Conservation (phyloP, 1,140 invertebrate genomes). For the Heliconius himera region DNA sequence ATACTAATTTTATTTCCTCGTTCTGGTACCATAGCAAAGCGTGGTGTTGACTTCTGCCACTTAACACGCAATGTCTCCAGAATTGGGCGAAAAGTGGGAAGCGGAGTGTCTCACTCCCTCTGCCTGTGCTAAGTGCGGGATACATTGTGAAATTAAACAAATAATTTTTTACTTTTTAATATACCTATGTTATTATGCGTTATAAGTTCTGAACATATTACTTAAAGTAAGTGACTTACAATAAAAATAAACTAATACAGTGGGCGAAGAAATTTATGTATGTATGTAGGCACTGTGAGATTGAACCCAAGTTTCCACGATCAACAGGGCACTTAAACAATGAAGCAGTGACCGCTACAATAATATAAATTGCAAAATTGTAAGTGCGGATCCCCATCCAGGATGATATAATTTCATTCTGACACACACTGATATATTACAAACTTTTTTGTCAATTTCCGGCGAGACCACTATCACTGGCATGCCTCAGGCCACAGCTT, state of each 20-base stretch:
- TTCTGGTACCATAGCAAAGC: too few relatives aligned
- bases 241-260: neutral
- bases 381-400: constrained; percentile 22
- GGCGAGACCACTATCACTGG: constrained; percentile 16
- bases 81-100: too few relatives aligned
- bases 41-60: too few relatives aligned
- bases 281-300: neutral
- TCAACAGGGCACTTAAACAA: constrained; percentile 36
- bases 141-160: too few relatives aligned
- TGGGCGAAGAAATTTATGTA: constrained; percentile 25
- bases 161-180: neutral
- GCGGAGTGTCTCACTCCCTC: too few relatives aligned
- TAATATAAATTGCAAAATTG: constrained; percentile 37
- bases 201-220: neutral
- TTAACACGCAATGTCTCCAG: too few relatives aligned
- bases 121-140: too few relatives aligned
- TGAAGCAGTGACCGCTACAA: constrained; percentile 33
- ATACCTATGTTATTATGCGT: too few relatives aligned
- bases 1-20: too few relatives aligned
- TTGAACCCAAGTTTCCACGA: constrained; percentile 18
- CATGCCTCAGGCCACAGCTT: neutral
- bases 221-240: neutral
- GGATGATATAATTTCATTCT: constrained; percentile 40
- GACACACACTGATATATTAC: constrained; percentile 21
- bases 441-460: constrained; percentile 44